Percentiles rank a stretch among this genome's conserved stretches.
These are phyloP conservation scores for Drosophila kanapiae DNA, from an alignment of 1,140 invertebrate genomes.

Conservation along the genomic window DNA sequence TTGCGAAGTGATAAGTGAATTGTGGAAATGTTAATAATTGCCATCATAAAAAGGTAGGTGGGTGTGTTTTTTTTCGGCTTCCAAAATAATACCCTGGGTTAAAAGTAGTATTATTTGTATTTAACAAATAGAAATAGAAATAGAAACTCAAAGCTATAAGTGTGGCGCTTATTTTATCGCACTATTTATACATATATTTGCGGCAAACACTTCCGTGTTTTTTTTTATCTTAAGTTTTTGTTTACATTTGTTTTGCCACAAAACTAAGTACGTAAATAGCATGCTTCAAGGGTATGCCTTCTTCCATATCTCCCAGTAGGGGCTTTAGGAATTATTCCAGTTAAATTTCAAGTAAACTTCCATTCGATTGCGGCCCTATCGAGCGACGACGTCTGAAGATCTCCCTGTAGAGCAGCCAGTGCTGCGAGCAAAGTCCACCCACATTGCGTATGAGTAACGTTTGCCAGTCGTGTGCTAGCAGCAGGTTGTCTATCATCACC, in stretches of 20 bases:
- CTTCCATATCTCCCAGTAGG: slow-evolving; percentile 20
- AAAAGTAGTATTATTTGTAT: neutral
- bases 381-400: slow-evolving; percentile 32
- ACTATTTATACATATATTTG: neutral
- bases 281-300: slow-evolving; percentile 23
- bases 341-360: slow-evolving; percentile 32
- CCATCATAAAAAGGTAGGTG: slow-evolving; percentile 16
- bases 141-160: neutral
- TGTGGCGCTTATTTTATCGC: neutral
- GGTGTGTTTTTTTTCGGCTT: slow-evolving; percentile 6
- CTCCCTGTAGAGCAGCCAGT: neutral
- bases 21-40: slow-evolving; percentile 19
- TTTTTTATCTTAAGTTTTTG: neutral
- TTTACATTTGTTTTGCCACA: slow-evolving; percentile 5
- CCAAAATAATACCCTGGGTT: slow-evolving; percentile 9
- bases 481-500: neutral
- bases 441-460: slow-evolving; percentile 69
- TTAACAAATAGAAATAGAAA: neutral
- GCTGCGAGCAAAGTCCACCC: slow-evolving; percentile 49
- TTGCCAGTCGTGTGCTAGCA: slow-evolving; percentile 3
- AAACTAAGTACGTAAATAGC: neutral
- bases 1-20: slow-evolving; percentile 17
- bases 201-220: neutral
- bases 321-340: slow-evolving; percentile 17
- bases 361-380: slow-evolving; percentile 21